Base-by-base conservation (phyloP, 2,888 invertebrate genomes). In the Trypoxylon attenuatum region DNA sequence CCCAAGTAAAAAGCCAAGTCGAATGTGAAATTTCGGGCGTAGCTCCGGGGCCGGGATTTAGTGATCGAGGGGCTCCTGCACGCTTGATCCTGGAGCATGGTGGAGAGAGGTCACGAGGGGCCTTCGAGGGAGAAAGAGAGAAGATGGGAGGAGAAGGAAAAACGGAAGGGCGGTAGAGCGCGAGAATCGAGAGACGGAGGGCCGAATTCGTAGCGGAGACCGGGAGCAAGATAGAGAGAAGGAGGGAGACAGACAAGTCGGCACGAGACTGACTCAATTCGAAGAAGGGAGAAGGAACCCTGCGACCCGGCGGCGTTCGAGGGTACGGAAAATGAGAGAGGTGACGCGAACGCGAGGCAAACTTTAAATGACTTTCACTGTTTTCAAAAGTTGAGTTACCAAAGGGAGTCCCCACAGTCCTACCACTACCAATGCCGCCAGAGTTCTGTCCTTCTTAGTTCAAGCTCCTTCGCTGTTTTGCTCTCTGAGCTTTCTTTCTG, bases 341-440 rank as follows among this genome's bases (percentile, higher is more conserved):
- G 77, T 76, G 77, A 79, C 75, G 68, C 72, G 59, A 65, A 62
- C 61, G 65, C 66, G 68, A 71, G 63, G 77, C 77, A 79, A 82
- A 82, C 77, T 82, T 82, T 82, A 80, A 82, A 82, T 82, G 82
- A 81, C 82, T 82, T 82, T 82, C 81, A 82, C 80, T 80, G 79
- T 82, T 81, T 82, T 79, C 76, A 80, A 80, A 80, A 80, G 79
- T 80, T 80, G 68, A 76, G 79, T 79, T 76, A 80, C 79, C 73
- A 76, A 77, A 80, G 79, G 76, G 79, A 80, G 71, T 68, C 75
- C 71, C 74, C 55, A 55, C 52, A 52, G 52, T 63, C 58, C 54
- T n/a, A 27, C 15, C 18, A 19, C 49, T 22, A 22, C 25, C 42
- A 27, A n/a, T 21, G 13, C 51, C 33, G 33, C 13, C 13, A 1